Base-by-base conservation (phyloP, 2,113 vertebrate genomes). In the Mohoua ochrocephala region DNA sequence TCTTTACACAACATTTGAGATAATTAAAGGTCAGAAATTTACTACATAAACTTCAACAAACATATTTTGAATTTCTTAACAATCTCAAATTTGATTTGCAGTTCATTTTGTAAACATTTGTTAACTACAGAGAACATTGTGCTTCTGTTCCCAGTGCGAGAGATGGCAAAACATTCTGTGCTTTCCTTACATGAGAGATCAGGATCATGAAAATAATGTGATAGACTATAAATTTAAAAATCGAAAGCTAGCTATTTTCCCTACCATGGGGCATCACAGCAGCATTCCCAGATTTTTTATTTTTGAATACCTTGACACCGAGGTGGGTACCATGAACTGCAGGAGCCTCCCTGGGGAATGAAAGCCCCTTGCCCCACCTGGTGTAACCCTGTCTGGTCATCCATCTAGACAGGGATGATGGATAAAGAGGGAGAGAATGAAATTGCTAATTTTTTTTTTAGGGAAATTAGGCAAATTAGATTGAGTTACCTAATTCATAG, bases 401-500 rank as follows among this genome's bases (percentile, higher is more conserved):
- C 35, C 35, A n/a, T 27, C 52, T 50, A 50, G 65, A 50, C 75
- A 42, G 35, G 30, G 19, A 85, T 93, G 93, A 88, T 91, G 47
- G 71, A 91, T 93, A 95, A 97, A 84, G 71, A 87, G 82, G 59
- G 20, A 86, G 60, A 89, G 82, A 93, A 89, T 75, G 47, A 77
- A 88, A 91, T 77, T 77, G 78, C 82, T 88, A 45, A 9, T 76
- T 92, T 92, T 83, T 54, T 84, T 80, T 84, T 56, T 53, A 20
- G 68, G 60, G 52, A 94, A 93, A 95, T 95, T 87, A 91, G 68
- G 69, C 31, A 80, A 91, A 93, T 96, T 91, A 84, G 44, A 52
- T 94, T 68, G 85, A 67, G 47, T 88, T 94, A 90, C 88, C 54
- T 93, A 93, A 96, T 95, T 85, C 93, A 89, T 94, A 83, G 56